Conservation (phyloP, 2,888 invertebrate species). For the Cephus spinipes region DNA sequence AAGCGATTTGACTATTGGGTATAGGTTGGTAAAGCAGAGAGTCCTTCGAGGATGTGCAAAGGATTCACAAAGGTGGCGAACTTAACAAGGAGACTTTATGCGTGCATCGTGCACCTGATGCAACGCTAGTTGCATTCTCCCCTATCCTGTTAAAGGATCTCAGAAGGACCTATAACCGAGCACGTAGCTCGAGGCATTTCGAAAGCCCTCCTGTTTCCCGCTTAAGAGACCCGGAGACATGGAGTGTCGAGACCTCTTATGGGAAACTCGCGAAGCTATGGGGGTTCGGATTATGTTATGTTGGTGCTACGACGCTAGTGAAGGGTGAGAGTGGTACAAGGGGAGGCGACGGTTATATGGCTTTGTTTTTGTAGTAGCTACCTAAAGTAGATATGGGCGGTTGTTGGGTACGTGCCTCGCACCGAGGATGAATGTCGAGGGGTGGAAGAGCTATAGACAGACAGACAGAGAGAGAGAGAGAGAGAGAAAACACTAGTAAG, state of each 20-base stretch:
- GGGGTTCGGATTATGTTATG: no score
- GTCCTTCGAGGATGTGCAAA: no score
- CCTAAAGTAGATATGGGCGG: conserved; percentile 7
- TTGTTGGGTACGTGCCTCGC: no score
- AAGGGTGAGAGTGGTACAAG: background rate
- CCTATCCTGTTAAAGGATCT: conserved; percentile 12
- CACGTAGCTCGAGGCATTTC: no score
- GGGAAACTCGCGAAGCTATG: background rate
- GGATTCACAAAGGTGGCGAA: conserved; percentile 2
- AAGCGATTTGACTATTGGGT: no score
- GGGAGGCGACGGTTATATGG: conserved; percentile 17
- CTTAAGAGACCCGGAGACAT: conserved; percentile 20
- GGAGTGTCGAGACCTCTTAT: conserved; percentile 41
- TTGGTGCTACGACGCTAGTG: no score
- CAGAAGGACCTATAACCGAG: conserved; percentile 15
- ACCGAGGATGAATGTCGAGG: background rate
- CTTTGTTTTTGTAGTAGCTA: conserved; percentile 14
- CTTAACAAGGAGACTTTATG: conserved; percentile 42
- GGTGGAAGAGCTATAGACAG: background rate
- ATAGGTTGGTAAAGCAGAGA: no score
- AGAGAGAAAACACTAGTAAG: background rate
- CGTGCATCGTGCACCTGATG: conserved; percentile 44
- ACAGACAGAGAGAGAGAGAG: conserved; percentile 10
- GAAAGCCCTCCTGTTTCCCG: conserved; percentile 20
- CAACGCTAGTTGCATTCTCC: conserved; percentile 25